A percentile compares a stretch with the other conserved stretches of the same genome.
phyloP scores from a whole-genome alignment of 2,113 vertebrate species.

The Caloenas nicobarica region DNA sequence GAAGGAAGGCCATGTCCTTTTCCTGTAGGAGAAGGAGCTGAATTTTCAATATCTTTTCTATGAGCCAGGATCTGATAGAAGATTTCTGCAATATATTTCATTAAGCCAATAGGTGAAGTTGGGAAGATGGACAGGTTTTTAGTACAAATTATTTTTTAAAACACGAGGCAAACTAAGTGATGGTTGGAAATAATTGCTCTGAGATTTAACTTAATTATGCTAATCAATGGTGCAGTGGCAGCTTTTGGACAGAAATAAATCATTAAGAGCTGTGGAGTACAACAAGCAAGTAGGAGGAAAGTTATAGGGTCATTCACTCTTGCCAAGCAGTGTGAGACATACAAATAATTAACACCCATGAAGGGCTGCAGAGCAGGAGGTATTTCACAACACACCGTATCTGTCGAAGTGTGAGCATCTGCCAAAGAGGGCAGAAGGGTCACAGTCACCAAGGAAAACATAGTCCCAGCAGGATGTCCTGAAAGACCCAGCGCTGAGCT shows the following conservation, averaged over 20 bases:
- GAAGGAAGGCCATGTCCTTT: background rate
- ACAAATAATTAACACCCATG: background rate
- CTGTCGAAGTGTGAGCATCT: background rate
- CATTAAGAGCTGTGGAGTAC: background rate
- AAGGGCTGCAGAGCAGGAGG: background rate
- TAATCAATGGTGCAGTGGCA: background rate
- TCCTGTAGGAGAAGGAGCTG: background rate
- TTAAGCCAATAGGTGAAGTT: background rate
- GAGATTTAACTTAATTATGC: background rate
- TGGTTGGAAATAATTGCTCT: background rate
- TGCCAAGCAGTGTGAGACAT: background rate
- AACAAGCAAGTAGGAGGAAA: background rate
- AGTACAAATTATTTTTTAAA: background rate
- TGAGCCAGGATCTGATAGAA: background rate
- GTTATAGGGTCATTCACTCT: background rate
- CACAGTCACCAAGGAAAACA: background rate
- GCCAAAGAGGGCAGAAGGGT: background rate
- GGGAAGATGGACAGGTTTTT: background rate
- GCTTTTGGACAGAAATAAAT: background rate
- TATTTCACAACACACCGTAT: background rate
- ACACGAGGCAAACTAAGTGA: background rate
- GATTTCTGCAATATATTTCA: background rate
- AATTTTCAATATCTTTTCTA: background rate
- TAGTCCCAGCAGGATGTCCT: background rate
- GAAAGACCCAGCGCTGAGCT: background rate